Evolutionary conservation across 2,113 vertebrate genomes (phyloP), one percentile per base, ranked within the genome.

Genomic region (Syngnathus scovelli): DNA sequence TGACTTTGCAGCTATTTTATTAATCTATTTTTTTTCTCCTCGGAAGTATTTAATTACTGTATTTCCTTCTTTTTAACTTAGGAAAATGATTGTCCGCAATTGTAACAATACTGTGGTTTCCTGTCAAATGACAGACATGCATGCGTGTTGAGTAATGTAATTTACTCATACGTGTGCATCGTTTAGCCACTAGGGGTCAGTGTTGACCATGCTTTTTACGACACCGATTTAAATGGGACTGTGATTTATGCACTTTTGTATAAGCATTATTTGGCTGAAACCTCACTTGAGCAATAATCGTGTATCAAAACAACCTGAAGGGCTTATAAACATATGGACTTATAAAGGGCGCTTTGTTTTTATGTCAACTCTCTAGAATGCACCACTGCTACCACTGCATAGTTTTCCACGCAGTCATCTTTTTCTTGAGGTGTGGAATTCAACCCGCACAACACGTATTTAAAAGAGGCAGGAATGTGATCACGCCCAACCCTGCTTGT

Each of bases 351-450:
- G 21, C 16, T 0, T 39, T 16, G 19, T 6, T 27, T 6, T 12
- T 15, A 0, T 6, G 23, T 70, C 48, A 1, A 36, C 60, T 41
- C 36, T 37, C 5, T 23, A 21, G 19, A 19, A 5, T 7, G 1
- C 66, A 71, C 66, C 68, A 75, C 65, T 61, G 61, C 15, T 21
- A 3, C 9, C 6, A 10, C 12, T 23, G 54, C 12, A 15, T 41
- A 7, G 37, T 5, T 61, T 43, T 61, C 11, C 77, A 66, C 64
- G 66, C 61, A 71, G 67, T 79, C 73, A 56, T 78, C 27, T 70
- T 70, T 88, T 69, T 65, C 18, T 3, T 3, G 72, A 18, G 79
- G 71, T 80, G 76, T 79, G 81, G 74, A 66, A 67, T 62, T 12
- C 7, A 13, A 56, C 51, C 27, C 43, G 11, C 52, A 27, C 21